Conservation (phyloP, 2,797 vertebrate species). For the Sebastes goodei region DNA sequence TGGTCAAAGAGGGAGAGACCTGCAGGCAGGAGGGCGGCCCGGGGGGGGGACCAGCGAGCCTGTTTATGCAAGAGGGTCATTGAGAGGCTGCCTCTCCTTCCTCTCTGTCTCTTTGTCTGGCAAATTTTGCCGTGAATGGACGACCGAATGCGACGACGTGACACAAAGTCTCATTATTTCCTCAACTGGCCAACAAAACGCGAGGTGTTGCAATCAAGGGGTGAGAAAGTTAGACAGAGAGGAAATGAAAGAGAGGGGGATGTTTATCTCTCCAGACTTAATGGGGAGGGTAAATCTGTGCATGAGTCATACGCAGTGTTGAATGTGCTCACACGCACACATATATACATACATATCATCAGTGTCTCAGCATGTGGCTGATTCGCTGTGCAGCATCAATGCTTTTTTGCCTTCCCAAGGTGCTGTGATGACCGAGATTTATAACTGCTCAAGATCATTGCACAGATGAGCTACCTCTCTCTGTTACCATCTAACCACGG, state of each 20-base stretch:
- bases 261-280: constrained; percentile 65
- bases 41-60: not conserved
- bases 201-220: constrained; percentile 49
- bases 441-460: constrained; percentile 61
- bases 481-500: constrained; percentile 27
- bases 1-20: constrained; percentile 52
- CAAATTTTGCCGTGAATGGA: constrained; percentile 53
- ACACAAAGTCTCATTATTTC: constrained; percentile 66
- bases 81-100: constrained; percentile 44
- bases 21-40: not conserved
- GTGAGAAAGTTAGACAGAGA: constrained; percentile 19
- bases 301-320: constrained; percentile 64
- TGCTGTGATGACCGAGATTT: constrained; percentile 54
- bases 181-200: constrained; percentile 39
- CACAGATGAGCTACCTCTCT: constrained; percentile 42
- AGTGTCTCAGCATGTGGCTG: constrained; percentile 57
- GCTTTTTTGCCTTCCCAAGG: constrained; percentile 52
- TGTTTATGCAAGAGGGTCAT: constrained; percentile 73
- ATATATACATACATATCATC: constrained; percentile 12
- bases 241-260: constrained; percentile 52
- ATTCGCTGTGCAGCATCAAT: constrained; percentile 46
- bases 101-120: constrained; percentile 33
- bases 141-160: constrained; percentile 12
- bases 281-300: constrained; percentile 62
- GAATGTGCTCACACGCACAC: constrained; percentile 1